These are phyloP conservation scores for Lagorchestes hirsutus DNA, from an alignment of 2,797 vertebrate genomes.

Conservation along the genomic window DNA sequence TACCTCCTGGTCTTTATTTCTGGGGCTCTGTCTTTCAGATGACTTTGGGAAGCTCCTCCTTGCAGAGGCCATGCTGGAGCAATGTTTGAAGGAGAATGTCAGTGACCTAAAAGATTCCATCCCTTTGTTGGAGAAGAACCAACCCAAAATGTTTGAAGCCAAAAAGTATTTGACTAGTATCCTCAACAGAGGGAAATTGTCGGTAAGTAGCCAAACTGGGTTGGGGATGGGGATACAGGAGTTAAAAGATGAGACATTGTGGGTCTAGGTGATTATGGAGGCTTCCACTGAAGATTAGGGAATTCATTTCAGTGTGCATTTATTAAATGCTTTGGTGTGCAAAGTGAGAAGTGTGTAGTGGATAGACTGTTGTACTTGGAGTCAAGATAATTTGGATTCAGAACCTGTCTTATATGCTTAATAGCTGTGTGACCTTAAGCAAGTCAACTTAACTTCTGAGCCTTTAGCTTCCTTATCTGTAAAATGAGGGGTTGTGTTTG, in stretches of 20 bases:
- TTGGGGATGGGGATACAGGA: neutral
- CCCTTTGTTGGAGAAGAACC: slow-evolving; percentile 90
- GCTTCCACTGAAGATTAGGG: neutral
- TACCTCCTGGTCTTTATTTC: neutral
- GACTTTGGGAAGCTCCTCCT: slow-evolving; percentile 92
- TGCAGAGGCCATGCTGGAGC: slow-evolving; percentile 93
- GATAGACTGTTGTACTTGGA: neutral
- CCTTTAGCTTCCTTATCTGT: neutral
- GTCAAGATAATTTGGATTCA: neutral
- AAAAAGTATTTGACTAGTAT: slow-evolving; percentile 91
- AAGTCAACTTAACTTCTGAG: neutral
- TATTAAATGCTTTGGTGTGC: slow-evolving; percentile 18
- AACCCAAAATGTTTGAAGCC: slow-evolving; percentile 90
- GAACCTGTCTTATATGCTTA: neutral
- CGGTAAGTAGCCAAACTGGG: slow-evolving; percentile 86
- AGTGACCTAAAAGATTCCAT: slow-evolving; percentile 89
- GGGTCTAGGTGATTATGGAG: neutral
- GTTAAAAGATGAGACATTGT: neutral
- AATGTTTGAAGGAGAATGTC: slow-evolving; percentile 92
- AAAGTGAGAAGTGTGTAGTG: neutral
- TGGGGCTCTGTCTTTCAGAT: slow-evolving; percentile 87
- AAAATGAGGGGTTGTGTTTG: neutral
- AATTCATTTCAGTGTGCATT: neutral
- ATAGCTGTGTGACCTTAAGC: neutral
- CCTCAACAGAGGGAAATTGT: slow-evolving; percentile 92